phyloP scores from a whole-genome alignment of 35 echinoderm and acorn worm species.

The Ophioderma brevispina region DNA sequence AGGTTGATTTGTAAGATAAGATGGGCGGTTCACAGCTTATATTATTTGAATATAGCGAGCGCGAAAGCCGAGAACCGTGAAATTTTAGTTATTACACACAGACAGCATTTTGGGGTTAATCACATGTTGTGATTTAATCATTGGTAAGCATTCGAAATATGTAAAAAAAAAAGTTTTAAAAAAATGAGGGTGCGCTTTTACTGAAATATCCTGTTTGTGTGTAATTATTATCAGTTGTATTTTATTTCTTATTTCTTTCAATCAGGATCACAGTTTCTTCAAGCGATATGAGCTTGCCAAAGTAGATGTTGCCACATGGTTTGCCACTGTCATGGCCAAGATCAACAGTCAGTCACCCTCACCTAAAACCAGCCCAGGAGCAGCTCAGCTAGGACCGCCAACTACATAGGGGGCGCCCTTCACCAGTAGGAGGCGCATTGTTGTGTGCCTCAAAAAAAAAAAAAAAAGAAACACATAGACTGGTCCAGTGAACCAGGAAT shows the following conservation, averaged over 20 bases:
- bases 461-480: not conserved
- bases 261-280: slow-evolving; percentile 96
- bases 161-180: not conserved
- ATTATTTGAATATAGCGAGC: no score
- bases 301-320: slow-evolving; percentile 96
- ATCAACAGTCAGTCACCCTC: slow-evolving; percentile 55
- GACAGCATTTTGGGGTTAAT: no score
- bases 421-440: not conserved
- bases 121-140: no score
- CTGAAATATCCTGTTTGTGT: not conserved
- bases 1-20: no score
- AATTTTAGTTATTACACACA: no score
- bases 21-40: no score
- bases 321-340: slow-evolving; percentile 79
- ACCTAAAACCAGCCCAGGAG: not conserved
- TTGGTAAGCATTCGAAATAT: not conserved
- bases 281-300: slow-evolving; percentile 87
- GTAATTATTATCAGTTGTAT: not conserved
- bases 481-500: not conserved
- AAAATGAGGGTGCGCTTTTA: not conserved
- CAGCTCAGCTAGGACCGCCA: not conserved
- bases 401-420: not conserved
- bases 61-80: no score
- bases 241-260: slow-evolving; percentile 13
- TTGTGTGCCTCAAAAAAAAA: not conserved